Conservation (phyloP, 2,797 vertebrate genomes). For the Scleropages formosus region DNA sequence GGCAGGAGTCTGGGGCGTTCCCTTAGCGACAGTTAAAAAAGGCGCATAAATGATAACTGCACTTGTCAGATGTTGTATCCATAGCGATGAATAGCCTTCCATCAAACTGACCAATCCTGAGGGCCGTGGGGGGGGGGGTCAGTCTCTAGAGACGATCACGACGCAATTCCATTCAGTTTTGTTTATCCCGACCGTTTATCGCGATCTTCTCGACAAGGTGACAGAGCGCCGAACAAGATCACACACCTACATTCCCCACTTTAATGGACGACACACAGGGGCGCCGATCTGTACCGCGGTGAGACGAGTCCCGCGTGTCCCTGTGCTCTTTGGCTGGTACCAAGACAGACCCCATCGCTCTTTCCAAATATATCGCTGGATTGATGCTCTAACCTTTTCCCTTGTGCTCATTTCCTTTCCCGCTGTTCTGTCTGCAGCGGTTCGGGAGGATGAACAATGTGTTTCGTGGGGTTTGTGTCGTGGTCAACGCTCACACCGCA, state of each 20-base stretch:
- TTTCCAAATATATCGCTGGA: background rate
- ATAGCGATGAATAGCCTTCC: conserved; percentile 3
- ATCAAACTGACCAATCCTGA: background rate
- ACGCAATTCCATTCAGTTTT: too few species aligned
- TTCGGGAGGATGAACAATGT: conserved; percentile 7
- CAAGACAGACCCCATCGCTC: background rate
- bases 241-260: background rate
- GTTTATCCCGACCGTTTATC: too few species aligned
- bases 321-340: too few species aligned
- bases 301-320: background rate
- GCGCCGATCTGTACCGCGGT: background rate
- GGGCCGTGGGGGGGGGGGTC: background rate
- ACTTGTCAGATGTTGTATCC: background rate
- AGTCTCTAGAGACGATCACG: too few species aligned
- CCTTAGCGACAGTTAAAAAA: background rate
- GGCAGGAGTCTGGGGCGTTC: too few species aligned
- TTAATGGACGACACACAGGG: background rate
- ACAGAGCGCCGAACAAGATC: too few species aligned
- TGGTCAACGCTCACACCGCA: background rate
- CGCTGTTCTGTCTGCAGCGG: background rate
- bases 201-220: too few species aligned
- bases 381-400: background rate
- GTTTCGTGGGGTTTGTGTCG: conserved; percentile 9
- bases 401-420: background rate
- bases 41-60: background rate